Conservation (phyloP, 2,113 vertebrate genomes). For the Zootoca vivipara region DNA sequence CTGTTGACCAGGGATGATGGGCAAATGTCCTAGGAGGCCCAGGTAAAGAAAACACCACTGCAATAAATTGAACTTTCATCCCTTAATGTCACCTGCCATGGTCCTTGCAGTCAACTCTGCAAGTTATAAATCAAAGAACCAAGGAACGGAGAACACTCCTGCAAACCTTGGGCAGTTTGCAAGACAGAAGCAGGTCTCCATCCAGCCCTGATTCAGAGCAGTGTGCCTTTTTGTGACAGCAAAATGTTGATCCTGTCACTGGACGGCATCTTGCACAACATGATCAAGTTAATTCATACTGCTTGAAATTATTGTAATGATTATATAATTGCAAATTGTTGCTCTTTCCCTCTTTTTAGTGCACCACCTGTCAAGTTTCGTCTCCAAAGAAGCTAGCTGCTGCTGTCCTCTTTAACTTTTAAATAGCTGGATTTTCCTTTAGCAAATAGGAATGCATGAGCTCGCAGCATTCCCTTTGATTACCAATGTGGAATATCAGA, state of each 20-base stretch:
- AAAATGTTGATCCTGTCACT: background rate
- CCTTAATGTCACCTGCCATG: background rate
- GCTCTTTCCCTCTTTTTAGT: background rate
- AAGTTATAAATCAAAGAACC: background rate
- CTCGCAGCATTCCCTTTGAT: background rate
- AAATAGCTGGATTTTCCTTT: constrained; percentile 3
- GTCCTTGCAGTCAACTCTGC: background rate
- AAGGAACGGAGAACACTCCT: background rate
- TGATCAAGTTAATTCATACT: background rate
- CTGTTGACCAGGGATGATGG: background rate
- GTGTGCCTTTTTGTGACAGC: background rate
- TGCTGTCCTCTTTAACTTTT: background rate
- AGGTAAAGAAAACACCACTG: background rate
- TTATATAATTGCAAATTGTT: background rate
- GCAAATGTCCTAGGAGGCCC: background rate
- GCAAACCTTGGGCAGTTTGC: background rate
- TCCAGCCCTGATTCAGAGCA: background rate
- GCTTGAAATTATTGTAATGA: background rate
- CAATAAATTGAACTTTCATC: background rate
- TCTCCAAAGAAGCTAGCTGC: background rate
- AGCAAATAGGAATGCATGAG: background rate
- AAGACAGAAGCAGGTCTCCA: background rate
- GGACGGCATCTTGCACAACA: background rate
- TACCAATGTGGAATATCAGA: no score
- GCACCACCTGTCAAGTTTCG: background rate